A percentile compares a stretch with the other conserved stretches of the same genome.
These are phyloP conservation scores for Ctenodactylus gundi DNA, from an alignment of 2,113 vertebrate species.

Conservation along the genomic window DNA sequence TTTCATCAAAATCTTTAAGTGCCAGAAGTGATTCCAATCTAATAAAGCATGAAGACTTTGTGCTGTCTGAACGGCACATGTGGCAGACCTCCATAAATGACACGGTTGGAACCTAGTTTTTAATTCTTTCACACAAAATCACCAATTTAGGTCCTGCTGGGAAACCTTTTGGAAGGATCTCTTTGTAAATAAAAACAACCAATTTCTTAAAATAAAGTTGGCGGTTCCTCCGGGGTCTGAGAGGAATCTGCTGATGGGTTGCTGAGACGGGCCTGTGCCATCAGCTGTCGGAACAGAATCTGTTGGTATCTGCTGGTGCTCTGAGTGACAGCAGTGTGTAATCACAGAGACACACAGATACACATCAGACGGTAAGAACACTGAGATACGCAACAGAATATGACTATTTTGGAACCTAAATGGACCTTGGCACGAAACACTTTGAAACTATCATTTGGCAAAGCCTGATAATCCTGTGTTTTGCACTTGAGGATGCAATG, in stretches of 20 bases:
- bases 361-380: slow-evolving; percentile 55
- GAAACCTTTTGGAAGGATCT: slow-evolving; percentile 60
- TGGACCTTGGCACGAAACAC: slow-evolving; percentile 49
- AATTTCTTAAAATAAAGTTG: slow-evolving; percentile 68
- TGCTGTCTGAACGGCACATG: not conserved
- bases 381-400: slow-evolving; percentile 16
- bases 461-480: not conserved
- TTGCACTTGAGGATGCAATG: not conserved
- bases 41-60: slow-evolving; percentile 58
- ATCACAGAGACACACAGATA: slow-evolving; percentile 40
- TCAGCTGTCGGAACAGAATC: slow-evolving; percentile 69
- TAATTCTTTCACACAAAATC: slow-evolving; percentile 65
- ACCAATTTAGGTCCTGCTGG: slow-evolving; percentile 60
- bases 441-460: slow-evolving; percentile 40
- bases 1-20: slow-evolving; percentile 74
- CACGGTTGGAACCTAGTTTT: slow-evolving; percentile 45
- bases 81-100: slow-evolving; percentile 52
- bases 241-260: slow-evolving; percentile 6
- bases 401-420: slow-evolving; percentile 52
- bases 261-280: slow-evolving; percentile 13
- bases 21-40: slow-evolving; percentile 67
- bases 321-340: slow-evolving; percentile 66
- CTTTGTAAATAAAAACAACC: slow-evolving; percentile 64
- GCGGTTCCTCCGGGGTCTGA: slow-evolving; percentile 54
- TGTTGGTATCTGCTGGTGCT: slow-evolving; percentile 39